Base-by-base conservation (phyloP, 1,140 invertebrate species). In the Triops cancriformis region DNA sequence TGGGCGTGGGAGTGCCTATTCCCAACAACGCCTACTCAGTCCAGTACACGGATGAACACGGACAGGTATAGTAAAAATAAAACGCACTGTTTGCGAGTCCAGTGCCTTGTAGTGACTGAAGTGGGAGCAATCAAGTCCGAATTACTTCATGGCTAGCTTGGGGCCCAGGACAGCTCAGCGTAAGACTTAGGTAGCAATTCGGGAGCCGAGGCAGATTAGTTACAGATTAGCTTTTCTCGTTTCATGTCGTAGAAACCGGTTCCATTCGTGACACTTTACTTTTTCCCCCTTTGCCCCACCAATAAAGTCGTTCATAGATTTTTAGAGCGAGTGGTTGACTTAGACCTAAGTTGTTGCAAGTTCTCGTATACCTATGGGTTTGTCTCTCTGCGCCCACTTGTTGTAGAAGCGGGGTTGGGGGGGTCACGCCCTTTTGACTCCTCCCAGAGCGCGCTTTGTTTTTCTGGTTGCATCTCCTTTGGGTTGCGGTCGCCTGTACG, bases 31-130 rank as follows among this genome's bases (percentile, higher is more conserved):
- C 51, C 51, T 64, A 64, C 51, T 64, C 51, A 64, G 51, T 64
- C 5, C 51, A 64, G 51, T 96, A 95, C 91, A 95, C 93, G 89
- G 94, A 95, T 89, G 92, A 93, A 86, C 93, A 93, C 88, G 93
- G 93, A 90, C 94, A 96, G 94, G 94, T 96, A 95, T 87, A 88
- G 81, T 75, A 41, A 42, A n/a, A 37, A 4, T 37, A 37, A 37
- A 37, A 37, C 31, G 31, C 31, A 37, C 7, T 37, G 31, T 2
- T 7, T 37, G 31, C 31, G 7, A 2, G 7, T 2, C 7, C 31
- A 37, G 31, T 37, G 7, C 2, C 7, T 37, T 7, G 7, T 2
- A 37, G 31, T 37, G 2, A 7, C 2, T 7, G 2, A 37, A 37
- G 31, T 37, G 31, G 31, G 31, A 7, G 7, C 31, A 37, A 37